Evolutionary conservation across 2,797 vertebrate species (phyloP).

Genomic region (Erithacus rubecula): DNA sequence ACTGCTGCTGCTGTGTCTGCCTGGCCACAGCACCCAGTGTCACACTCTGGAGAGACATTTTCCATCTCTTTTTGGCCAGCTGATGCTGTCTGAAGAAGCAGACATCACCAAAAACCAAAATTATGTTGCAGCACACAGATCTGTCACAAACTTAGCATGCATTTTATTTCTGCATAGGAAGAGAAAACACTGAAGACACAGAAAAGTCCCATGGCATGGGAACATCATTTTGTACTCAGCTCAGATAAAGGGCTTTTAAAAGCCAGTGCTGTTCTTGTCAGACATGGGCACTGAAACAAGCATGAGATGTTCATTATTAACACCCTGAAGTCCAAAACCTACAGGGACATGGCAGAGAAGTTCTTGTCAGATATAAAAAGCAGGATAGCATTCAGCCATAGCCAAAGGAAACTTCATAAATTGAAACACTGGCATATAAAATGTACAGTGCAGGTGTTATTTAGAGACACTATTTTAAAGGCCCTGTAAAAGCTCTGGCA

Average conservation of each 20-base stretch:
- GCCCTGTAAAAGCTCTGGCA: constrained; percentile 18
- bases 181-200: background rate
- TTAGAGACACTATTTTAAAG: constrained; percentile 28
- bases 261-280: constrained; percentile 12
- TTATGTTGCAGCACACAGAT: background rate
- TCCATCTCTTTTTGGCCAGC: background rate
- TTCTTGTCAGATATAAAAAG: constrained; percentile 19
- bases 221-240: constrained; percentile 36
- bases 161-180: background rate
- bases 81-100: accelerated
- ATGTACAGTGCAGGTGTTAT: constrained; percentile 35
- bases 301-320: constrained; percentile 52
- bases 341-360: background rate
- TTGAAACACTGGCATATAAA: constrained; percentile 34
- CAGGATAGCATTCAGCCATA: background rate
- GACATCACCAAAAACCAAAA: background rate
- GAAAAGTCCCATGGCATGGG: background rate
- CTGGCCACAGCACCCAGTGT: background rate
- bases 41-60: accelerated
- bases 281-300: background rate
- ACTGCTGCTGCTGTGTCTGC: background rate
- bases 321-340: constrained; percentile 7
- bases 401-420: constrained; percentile 55
- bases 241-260: constrained; percentile 18
- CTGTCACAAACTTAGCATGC: background rate